Percentiles rank a stretch among this genome's conserved stretches.
phyloP scores from a whole-genome alignment of 2,797 vertebrate species.

The Poliocrania exsul region DNA sequence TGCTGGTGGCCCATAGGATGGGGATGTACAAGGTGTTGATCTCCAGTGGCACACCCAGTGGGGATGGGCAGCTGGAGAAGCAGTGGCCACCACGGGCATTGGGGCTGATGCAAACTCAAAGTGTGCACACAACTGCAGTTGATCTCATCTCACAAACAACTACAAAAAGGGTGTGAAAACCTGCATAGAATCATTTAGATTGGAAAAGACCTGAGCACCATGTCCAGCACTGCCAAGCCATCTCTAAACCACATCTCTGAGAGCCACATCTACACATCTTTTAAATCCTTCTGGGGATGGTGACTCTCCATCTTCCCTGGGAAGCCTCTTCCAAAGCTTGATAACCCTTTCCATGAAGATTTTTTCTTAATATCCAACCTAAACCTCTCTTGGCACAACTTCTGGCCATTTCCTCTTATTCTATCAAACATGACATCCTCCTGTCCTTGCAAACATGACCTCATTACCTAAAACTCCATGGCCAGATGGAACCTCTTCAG shows the following conservation, averaged over 20 bases:
- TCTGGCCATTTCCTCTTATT: neutral
- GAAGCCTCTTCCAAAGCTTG: neutral
- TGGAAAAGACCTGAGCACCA: neutral
- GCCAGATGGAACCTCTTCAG: neutral
- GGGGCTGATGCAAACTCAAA: accelerated
- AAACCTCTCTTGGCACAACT: neutral
- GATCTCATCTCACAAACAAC: accelerated
- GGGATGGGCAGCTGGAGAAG: neutral
- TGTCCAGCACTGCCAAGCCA: neutral
- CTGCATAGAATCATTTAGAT: accelerated
- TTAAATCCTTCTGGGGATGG: neutral
- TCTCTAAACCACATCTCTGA: accelerated
- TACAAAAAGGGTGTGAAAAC: neutral
- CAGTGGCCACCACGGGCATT: accelerated
- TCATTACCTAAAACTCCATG: neutral
- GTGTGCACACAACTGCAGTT: accelerated
- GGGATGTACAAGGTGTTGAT: accelerated
- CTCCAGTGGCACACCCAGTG: neutral
- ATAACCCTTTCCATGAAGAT: neutral
- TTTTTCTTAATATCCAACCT: neutral
- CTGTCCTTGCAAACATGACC: neutral
- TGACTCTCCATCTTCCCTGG: neutral
- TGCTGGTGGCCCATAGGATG: neutral
- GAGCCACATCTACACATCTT: neutral
- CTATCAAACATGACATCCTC: neutral